Conservation (phyloP, 1,140 invertebrate genomes). For the Lerema accius region DNA sequence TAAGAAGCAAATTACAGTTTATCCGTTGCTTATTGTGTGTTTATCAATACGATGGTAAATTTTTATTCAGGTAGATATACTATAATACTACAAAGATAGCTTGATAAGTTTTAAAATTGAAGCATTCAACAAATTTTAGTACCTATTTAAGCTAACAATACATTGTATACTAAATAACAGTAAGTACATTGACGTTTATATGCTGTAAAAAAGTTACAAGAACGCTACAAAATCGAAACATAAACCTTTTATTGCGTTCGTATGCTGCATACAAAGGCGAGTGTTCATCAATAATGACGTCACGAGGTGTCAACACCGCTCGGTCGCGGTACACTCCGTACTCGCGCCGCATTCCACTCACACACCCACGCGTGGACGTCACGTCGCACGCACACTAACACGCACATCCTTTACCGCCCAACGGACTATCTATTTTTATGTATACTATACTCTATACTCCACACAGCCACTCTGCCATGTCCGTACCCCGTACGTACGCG, state of each 20-base stretch:
- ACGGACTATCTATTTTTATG: constrained; percentile 59
- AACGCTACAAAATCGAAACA: constrained; percentile 1
- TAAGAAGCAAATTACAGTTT: too few species aligned
- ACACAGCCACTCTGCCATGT: constrained; percentile 40
- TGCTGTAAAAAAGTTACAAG: too few species aligned
- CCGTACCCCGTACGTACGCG: constrained; percentile 48
- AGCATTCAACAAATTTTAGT: too few species aligned
- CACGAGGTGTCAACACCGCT: constrained; percentile 41
- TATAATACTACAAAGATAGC: too few species aligned
- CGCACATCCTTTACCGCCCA: constrained; percentile 52
- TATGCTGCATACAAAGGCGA: constrained; percentile 3
- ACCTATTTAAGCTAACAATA: too few species aligned
- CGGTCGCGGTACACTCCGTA: constrained; percentile 27
- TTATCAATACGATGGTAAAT: too few species aligned
- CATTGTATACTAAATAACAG: too few species aligned
- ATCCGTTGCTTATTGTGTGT: too few species aligned
- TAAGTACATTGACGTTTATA: too few species aligned
- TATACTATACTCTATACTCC: too few species aligned
- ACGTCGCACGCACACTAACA: constrained; percentile 60
- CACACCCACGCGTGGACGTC: constrained; percentile 48
- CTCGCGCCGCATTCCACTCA: constrained; percentile 61
- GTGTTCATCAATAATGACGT: constrained; percentile 27
- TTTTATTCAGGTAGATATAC: too few species aligned
- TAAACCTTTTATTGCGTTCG: constrained; percentile 12
- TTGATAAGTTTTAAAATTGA: too few species aligned